Conservation (phyloP, 2,797 vertebrate genomes). For the Amniataba percoides region DNA sequence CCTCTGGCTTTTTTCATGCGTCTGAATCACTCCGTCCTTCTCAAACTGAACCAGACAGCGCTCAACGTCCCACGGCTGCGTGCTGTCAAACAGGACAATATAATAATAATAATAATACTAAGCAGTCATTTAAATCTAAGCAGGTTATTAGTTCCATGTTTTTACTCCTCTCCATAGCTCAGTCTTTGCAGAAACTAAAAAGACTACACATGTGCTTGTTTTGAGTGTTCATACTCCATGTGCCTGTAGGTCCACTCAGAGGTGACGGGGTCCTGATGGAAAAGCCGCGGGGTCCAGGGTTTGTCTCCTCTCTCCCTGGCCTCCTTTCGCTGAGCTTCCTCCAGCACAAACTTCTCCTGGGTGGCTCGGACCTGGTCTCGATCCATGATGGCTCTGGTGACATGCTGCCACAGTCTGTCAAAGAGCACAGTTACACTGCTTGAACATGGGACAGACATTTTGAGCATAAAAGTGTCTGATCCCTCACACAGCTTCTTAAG, state of each 20-base stretch:
- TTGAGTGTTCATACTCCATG: conserved; percentile 86
- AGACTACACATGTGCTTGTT: background rate
- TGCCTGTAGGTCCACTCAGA: conserved; percentile 93
- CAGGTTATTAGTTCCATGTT: background rate
- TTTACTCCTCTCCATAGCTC: background rate
- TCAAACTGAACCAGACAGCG: conserved; percentile 92
- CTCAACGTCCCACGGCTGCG: conserved; percentile 91
- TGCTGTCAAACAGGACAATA: conserved; percentile 73
- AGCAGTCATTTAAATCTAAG: background rate
- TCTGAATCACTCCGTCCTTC: conserved; percentile 93
- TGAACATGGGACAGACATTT: background rate
- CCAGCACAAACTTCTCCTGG: conserved; percentile 93
- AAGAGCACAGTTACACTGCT: conserved; percentile 4
- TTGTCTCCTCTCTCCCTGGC: conserved; percentile 87
- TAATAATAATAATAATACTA: background rate
- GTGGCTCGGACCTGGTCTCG: conserved; percentile 94
- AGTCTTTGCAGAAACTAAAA: background rate
- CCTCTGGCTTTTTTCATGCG: conserved; percentile 83
- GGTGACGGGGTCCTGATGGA: conserved; percentile 84
- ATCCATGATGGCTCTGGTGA: conserved; percentile 92
- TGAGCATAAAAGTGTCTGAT: background rate
- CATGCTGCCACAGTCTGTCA: conserved; percentile 92
- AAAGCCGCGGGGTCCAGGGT: conserved; percentile 89
- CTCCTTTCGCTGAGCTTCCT: conserved; percentile 91
- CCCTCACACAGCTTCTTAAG: background rate